A percentile compares a stretch with the other conserved stretches of the same genome.
Conservation (phyloP, 2,888 invertebrate genomes). For the Chymomyza amoena region DNA sequence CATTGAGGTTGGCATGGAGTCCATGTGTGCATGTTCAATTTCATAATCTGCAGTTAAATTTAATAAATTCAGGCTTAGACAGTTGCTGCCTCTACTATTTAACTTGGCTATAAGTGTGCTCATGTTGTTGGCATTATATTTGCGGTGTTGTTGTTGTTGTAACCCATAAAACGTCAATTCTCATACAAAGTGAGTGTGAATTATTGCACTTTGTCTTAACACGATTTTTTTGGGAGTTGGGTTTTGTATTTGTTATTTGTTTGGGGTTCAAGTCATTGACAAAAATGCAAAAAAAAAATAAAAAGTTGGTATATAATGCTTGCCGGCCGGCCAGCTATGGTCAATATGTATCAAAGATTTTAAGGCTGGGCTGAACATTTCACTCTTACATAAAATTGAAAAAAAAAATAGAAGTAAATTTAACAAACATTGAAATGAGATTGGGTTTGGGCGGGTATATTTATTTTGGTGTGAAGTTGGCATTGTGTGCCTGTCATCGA, state of each 20-base stretch:
- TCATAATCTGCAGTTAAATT: conserved; percentile 51
- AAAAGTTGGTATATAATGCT: conserved; percentile 8
- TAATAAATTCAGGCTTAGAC: neutral
- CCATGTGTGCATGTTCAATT: conserved; percentile 52
- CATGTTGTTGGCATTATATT: conserved; percentile 17
- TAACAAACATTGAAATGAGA: conserved; percentile 9
- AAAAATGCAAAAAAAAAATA: conserved; percentile 48
- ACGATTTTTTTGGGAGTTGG: conserved; percentile 45
- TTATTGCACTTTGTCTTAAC: conserved; percentile 69
- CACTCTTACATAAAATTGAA: conserved; percentile 54
- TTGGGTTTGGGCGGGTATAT: neutral
- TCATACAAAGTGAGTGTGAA: conserved; percentile 66
- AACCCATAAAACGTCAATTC: conserved; percentile 56
- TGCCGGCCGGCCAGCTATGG: neutral
- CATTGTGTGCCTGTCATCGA: too few relatives aligned
- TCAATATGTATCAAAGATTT: neutral
- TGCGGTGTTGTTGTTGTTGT: conserved; percentile 19
- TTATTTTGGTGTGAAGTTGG: neutral
- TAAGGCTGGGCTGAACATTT: conserved; percentile 52
- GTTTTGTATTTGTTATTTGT: conserved; percentile 24
- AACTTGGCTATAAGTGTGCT: neutral
- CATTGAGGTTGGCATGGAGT: conserved; percentile 49
- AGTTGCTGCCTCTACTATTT: neutral
- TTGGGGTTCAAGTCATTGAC: conserved; percentile 35
- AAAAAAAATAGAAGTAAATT: conserved; percentile 13